Base-by-base conservation (phyloP, 1,140 invertebrate genomes). In the Octopus bimaculoides region DNA sequence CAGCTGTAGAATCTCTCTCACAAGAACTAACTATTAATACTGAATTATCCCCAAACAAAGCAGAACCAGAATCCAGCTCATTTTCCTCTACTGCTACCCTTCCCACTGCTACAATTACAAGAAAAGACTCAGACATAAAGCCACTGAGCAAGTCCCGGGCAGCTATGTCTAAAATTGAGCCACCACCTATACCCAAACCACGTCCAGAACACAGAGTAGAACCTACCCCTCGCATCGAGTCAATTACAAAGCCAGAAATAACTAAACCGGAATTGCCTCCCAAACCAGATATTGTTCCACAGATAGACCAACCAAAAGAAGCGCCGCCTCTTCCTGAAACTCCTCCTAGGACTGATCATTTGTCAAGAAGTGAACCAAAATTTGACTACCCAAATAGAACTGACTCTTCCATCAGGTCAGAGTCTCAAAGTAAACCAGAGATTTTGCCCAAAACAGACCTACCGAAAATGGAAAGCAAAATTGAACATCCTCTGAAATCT, bases 161-260 rank as follows among this genome's bases (percentile, higher is more conserved):
- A 9, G 69, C 74, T 14, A 53, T 75, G 74, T 71, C 66, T n/a
- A 71, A 71, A 71, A 71, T 71, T 71, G 74, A 75, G 41, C 74
- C 74, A 9, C 74, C 74, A 52, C 87, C 87, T 20, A 80, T 86
- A 41, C 85, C 86, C n/a, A 86, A 83, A 77, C 86, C 87, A 2
- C 80, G 85, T 78, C 83, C 86, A 55, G 86, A 87, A 55, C 85
- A 86, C 74, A 80, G 87, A 77, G 87, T 87, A 26, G 87, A 88
- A 78, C 86, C 87, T 17, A 86, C 83, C 9, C 80, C 80, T n/a
- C 69, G 84, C 12, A 78, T 82, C 5, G 80, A 83, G 54, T 69
- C 7, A 14, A 71, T 71, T n/a, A 10, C 14, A 6, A 71, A 71
- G 14, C 66, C 66, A 17, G 66, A 71, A 71, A 6, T 71, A 14